phyloP scores from a whole-genome alignment of 2,797 vertebrate genomes.

The Paramormyrops hopkinsi region DNA sequence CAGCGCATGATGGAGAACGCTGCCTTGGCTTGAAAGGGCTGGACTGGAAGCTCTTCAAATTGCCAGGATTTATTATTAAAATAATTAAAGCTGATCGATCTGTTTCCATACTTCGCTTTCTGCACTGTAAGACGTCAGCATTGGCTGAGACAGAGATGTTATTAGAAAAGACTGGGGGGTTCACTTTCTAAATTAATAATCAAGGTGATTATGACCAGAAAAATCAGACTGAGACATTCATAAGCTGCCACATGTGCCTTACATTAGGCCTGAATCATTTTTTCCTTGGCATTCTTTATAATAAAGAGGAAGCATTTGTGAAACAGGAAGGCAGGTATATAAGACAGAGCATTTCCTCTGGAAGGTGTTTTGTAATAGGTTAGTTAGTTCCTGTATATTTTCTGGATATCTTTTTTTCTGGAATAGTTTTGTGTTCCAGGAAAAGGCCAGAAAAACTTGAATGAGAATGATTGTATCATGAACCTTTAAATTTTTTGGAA shows the following conservation, averaged over 20 bases:
- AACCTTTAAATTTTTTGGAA: background rate
- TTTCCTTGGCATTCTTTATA: background rate
- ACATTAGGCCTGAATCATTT: background rate
- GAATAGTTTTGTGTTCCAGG: background rate
- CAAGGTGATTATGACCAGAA: conserved; percentile 6
- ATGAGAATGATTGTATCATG: background rate
- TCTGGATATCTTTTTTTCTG: background rate
- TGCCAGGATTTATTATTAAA: background rate
- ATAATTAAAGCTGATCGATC: background rate
- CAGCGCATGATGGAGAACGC: background rate
- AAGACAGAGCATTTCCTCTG: background rate
- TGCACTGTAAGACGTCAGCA: background rate
- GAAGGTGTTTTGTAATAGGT: background rate
- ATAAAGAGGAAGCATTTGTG: background rate
- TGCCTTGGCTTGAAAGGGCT: background rate
- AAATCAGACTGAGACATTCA: background rate
- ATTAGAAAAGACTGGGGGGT: background rate
- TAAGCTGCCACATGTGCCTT: background rate
- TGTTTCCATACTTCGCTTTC: background rate
- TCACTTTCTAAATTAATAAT: background rate
- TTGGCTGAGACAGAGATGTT: background rate
- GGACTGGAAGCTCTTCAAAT: background rate
- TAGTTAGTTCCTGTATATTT: background rate
- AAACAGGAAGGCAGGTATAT: background rate
- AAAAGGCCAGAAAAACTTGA: background rate